Conservation (phyloP, 2,797 vertebrate genomes). For the Alectoris magna region DNA sequence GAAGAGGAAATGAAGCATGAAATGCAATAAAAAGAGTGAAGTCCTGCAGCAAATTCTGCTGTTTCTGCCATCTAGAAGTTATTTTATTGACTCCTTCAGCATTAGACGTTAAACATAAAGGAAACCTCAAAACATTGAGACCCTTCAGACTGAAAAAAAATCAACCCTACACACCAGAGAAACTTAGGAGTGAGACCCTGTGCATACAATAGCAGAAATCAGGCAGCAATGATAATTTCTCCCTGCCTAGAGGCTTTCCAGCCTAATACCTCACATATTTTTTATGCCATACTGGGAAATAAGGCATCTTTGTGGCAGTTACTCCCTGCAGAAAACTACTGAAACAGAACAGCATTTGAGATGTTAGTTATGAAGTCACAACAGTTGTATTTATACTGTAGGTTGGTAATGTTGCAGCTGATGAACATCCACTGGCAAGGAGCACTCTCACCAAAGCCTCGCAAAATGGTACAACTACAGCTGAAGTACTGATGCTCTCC, state of each 20-base stretch:
- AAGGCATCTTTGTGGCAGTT: neutral
- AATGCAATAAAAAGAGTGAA: constrained; percentile 12
- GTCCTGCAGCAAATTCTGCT: neutral
- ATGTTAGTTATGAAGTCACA: neutral
- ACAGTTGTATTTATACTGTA: neutral
- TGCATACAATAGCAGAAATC: neutral
- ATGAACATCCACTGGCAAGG: neutral
- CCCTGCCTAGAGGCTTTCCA: constrained; percentile 2
- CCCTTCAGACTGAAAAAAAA: neutral
- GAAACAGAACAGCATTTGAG: neutral
- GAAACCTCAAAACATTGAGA: neutral
- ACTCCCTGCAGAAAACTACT: neutral
- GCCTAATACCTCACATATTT: neutral
- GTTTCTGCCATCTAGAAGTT: neutral
- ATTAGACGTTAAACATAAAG: neutral
- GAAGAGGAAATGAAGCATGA: constrained; percentile 25
- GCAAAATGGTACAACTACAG: neutral
- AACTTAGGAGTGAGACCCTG: neutral
- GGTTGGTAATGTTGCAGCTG: neutral
- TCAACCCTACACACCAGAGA: rapidly evolving
- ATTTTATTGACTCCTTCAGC: neutral
- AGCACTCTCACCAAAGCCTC: neutral
- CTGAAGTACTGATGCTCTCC: neutral
- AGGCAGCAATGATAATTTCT: neutral
- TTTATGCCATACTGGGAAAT: neutral